Percentiles rank a stretch among this genome's conserved stretches.
These are phyloP conservation scores for Aleiodes alternator DNA, from an alignment of 2,888 invertebrate species.

Conservation along the genomic window DNA sequence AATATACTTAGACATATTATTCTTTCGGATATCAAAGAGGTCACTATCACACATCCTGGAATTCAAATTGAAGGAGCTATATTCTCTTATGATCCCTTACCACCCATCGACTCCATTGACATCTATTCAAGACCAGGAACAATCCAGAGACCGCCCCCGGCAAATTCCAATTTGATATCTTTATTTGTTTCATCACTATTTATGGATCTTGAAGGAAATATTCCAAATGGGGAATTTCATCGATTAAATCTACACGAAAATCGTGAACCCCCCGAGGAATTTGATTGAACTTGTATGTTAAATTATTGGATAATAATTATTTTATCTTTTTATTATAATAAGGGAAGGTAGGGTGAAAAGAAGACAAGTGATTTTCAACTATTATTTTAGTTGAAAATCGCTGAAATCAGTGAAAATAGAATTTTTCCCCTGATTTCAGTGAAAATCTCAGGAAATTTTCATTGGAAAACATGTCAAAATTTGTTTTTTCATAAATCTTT, in stretches of 20 bases:
- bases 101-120: conserved; percentile 85
- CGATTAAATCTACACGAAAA: conserved; percentile 4
- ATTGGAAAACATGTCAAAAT: too few relatives aligned
- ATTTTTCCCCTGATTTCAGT: too few relatives aligned
- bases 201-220: conserved; percentile 79
- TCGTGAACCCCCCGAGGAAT: conserved; percentile 17
- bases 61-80: conserved; percentile 78
- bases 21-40: conserved; percentile 83
- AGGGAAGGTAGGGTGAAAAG: too few relatives aligned
- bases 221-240: conserved; percentile 18
- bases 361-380: too few relatives aligned
- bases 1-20: conserved; percentile 84
- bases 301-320: neutral
- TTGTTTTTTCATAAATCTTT: too few relatives aligned
- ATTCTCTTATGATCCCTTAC: conserved; percentile 87
- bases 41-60: conserved; percentile 79
- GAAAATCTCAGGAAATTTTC: too few relatives aligned
- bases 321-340: neutral
- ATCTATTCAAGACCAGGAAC: conserved; percentile 80
- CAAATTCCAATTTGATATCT: conserved; percentile 69
- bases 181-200: conserved; percentile 82
- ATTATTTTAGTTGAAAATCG: too few relatives aligned
- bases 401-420: too few relatives aligned
- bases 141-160: conserved; percentile 60
- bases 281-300: conserved; percentile 21